Evolutionary conservation across 2,113 vertebrate genomes (phyloP), one percentile per base, ranked within the genome.

Genomic region (Nymphicus hollandicus): DNA sequence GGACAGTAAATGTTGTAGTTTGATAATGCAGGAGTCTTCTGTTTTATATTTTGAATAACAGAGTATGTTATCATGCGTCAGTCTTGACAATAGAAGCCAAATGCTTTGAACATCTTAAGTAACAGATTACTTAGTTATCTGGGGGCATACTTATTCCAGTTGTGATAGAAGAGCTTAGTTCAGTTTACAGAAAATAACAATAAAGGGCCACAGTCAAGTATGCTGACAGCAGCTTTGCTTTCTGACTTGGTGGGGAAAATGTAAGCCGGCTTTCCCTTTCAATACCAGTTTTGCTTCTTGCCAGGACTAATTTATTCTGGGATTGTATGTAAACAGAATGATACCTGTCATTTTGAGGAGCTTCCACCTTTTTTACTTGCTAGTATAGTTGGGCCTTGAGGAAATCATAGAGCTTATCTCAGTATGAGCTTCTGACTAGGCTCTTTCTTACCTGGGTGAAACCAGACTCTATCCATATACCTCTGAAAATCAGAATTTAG

Each of bases 31-130:
- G 58, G 10, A 72, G 28, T 49, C 23, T 68, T 22, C 80, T 76
- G 7, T 25, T 25, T 83, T 49, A 1, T 55, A 5, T 58, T 83
- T 85, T 79, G 23, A 72, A 20, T 69, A 65, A 63, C 18, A 53
- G 31, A 39, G 73, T 77, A 15, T 33, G 31, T 28, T 93, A 71
- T 89, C 6, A 3, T 64, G 39, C 70, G 74, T 65, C 71, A 14
- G 14, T 83, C 23, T 88, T 18, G 74, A 25, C 10, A 77, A 31
- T 64, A 41, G 47, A 35, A 89, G 19, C 71, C 65, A 88, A 71
- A 17, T 12, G 24, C 19, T 80, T 49, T 4, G 33, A 74, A 25
- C 13, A 27, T 37, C 17, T 43, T 60, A 4, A 0, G 0, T 41
- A 77, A 61, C 13, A 66, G 53, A 44, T 39, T 58, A 41, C 25